Base-by-base conservation (phyloP, 1,140 invertebrate genomes). In the Hylaeus volcanicus region DNA sequence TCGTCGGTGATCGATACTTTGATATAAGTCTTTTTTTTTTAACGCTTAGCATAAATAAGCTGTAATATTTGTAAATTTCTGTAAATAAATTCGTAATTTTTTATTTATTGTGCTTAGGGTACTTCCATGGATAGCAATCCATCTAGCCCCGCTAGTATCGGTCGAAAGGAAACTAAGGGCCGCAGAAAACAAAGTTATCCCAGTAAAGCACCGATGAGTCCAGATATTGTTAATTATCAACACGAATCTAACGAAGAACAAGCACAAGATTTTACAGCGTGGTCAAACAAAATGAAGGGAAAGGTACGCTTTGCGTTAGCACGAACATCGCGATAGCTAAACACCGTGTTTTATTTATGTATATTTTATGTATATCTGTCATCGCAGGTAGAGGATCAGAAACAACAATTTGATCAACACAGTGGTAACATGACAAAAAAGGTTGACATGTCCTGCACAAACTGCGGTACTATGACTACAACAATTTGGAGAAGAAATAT, bases 401-500 rank as follows among this genome's bases (percentile, higher is more conserved):
- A 92, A 39, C 90, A 88, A 55, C 89, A 91, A 43, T 84, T 91
- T n/a, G 92, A 93, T 80, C 90, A 92, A 41, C 91, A 92, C 48
- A 84, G 86, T 43, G 86, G 87, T 39, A 93, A 92, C 69, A 81
- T 88, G 70, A 72, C 90, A 11, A 93, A 93, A 73, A 93, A 93
- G 81, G 95, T 96, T 53, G 96, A 97, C 89, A 94, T 97, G 88
- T 94, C 95, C 15, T 97, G 97, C 92, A 96, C 95, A 82, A 97
- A 97, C 93, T 97, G 97, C 92, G 96, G 96, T 65, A 98, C 98
- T 1, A 96, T 96, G 91, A 98, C 96, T 14, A 99, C 98, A 41
- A 98, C 98, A 1, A 97, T 99, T 74, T 98, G 98, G 98, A 94
- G 98, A 88, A 94, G 98, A 84, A 98, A 98, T 92, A 95, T 96